phyloP scores from a whole-genome alignment of 2,113 vertebrate genomes.

The Cyanoramphus novaezelandiae region DNA sequence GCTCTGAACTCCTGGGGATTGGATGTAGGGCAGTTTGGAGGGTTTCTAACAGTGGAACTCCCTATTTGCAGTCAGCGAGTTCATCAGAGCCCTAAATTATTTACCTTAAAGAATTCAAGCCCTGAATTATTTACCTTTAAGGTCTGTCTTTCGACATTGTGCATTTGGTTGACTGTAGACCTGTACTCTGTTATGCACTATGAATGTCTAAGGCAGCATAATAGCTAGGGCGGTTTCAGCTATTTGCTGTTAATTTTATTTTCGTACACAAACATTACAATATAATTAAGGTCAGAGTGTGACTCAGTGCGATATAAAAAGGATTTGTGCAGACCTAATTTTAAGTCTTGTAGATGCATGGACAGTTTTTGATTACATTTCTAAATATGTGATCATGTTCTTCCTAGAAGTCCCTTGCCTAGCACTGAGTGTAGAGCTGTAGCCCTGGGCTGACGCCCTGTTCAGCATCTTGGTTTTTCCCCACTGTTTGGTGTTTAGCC shows the following conservation, averaged over 20 bases:
- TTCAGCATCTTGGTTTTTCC: not conserved
- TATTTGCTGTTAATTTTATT: not conserved
- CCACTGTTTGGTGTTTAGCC: not conserved
- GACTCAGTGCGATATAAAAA: not conserved
- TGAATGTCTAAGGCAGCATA: not conserved
- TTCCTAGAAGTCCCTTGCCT: not conserved
- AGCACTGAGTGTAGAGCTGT: not conserved
- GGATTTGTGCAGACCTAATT: not conserved
- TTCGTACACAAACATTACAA: not conserved
- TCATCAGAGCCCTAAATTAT: slow-evolving; percentile 60
- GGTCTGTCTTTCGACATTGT: not conserved
- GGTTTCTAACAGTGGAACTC: not conserved
- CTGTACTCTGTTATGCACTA: not conserved
- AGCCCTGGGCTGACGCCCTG: not conserved
- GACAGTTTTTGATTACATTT: not conserved
- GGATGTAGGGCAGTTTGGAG: slow-evolving; percentile 52
- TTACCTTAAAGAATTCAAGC: slow-evolving; percentile 52
- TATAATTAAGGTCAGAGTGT: not conserved
- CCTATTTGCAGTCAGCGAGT: not conserved
- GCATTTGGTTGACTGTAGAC: not conserved
- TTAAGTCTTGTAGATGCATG: not conserved
- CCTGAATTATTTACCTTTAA: slow-evolving; percentile 64
- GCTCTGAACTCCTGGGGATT: not conserved
- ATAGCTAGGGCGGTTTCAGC: not conserved
- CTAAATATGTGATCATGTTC: not conserved